Conservation (phyloP, 1,140 invertebrate genomes). For the Ceratitis capitata region DNA sequence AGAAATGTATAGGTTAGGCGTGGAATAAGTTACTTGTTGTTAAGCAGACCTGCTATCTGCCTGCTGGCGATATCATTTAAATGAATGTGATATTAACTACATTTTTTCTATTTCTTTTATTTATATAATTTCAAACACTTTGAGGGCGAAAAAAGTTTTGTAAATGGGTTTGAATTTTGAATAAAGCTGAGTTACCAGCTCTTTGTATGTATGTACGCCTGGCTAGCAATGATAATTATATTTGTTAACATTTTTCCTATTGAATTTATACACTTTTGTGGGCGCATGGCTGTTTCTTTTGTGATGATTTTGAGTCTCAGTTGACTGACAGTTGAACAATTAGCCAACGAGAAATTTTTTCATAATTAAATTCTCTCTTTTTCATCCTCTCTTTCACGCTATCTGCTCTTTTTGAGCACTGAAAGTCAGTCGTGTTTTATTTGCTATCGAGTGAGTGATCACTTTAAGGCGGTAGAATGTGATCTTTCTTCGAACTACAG, state of each 20-base stretch:
- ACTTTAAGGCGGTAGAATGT: slow-evolving; percentile 7
- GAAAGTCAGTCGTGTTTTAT: not conserved
- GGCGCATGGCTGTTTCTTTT: not conserved
- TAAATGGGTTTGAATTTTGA: not conserved
- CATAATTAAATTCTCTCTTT: not conserved
- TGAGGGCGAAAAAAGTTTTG: not conserved
- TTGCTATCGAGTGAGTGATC: not conserved
- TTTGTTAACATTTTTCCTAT: not conserved
- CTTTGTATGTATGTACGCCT: not conserved
- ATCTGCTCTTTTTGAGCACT: no score
- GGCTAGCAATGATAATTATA: not conserved
- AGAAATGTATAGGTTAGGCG: not conserved
- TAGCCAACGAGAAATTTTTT: no score
- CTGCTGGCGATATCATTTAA: slow-evolving; percentile 23
- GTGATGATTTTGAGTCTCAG: not conserved
- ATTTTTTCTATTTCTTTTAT: not conserved
- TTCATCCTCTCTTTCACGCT: not conserved
- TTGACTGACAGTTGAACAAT: not conserved
- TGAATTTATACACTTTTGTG: not conserved
- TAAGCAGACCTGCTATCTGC: not conserved
- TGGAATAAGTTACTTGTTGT: not conserved
- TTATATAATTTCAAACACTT: not conserved
- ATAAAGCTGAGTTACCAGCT: not conserved
- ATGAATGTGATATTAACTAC: slow-evolving; percentile 23
- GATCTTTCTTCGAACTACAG: not conserved